Evolutionary conservation across 2,888 invertebrate genomes (phyloP), one percentile per base, ranked within the genome.

Genomic region (Octodonta nipae): DNA sequence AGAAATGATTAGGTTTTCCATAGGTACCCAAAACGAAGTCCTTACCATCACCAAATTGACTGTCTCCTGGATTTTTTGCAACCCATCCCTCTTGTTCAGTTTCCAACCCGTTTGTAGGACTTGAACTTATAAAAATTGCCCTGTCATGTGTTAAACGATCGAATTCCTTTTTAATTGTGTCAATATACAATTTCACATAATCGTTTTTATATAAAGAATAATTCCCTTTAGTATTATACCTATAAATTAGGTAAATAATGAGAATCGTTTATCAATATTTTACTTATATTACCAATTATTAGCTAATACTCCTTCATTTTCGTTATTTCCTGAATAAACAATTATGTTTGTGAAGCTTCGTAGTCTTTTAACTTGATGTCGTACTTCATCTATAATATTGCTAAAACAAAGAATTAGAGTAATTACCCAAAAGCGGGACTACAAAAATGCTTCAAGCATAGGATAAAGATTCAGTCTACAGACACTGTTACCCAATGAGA

Each of bases 281-380:
- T n/a, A n/a, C n/a, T n/a, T n/a, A n/a, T n/a, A n/a, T n/a, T n/a
- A n/a, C n/a, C n/a, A n/a, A 55, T 85, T 75, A 25, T 75, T 75
- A 28, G 76, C 68, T 4, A 93, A 56, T 0, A 89, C 93, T 3
- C 75, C 82, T 65, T 96, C 96, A 54, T 95, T 95, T 63, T 96
- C 96, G 56, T 96, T 96, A 59, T 95, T 96, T 3, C 81, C 91
- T n/a, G 91, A 85, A 79, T 88, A 93, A 0, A 93, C 50, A 0
- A 83, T 78, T 22, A 96, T 72, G 30, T 85, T 86, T 0, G 95
- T 73, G 60, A 95, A 93, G 52, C 80, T 71, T 41, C 84, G 82
- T 6, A 98, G 65, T 29, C 88, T 71, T 35, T 75, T 67, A 1
- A 87, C 77, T 63, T 87, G 88, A 54, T 89, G 81, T 13, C 65